A percentile compares a stretch with the other conserved stretches of the same genome.
phyloP scores from a whole-genome alignment of 2,113 vertebrate genomes.

The Plecturocebus donacophilus region DNA sequence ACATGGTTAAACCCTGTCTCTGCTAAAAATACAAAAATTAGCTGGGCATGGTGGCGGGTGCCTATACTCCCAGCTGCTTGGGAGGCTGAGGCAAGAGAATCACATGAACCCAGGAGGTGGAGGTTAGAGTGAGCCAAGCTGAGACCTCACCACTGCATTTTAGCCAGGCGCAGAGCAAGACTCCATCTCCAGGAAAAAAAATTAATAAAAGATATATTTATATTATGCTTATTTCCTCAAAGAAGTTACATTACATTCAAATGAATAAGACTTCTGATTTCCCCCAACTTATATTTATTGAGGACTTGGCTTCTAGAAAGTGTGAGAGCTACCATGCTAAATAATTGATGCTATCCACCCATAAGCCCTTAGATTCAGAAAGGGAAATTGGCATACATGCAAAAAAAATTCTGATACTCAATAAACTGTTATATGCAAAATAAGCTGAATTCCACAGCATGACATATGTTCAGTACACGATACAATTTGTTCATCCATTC shows the following conservation, averaged over 20 bases:
- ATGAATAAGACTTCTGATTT: not conserved
- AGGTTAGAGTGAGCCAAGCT: no score
- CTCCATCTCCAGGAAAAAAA: no score
- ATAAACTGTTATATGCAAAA: not conserved
- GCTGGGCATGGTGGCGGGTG: no score
- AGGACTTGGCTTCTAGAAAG: not conserved
- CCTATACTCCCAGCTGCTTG: no score
- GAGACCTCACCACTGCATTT: no score
- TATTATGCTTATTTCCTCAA: not conserved
- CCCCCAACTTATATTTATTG: not conserved
- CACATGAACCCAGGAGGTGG: no score
- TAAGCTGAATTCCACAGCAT: not conserved
- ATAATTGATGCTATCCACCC: not conserved
- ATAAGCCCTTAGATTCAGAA: not conserved
- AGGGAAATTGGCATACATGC: not conserved
- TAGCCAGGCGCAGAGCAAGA: no score
- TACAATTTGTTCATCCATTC: constrained; percentile 36
- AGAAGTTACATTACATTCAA: not conserved
- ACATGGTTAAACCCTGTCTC: no score
- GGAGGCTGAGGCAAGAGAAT: no score
- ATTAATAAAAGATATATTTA: no score
- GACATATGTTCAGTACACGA: not conserved
- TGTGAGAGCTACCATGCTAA: not conserved
- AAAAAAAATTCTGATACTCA: not conserved
- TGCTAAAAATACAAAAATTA: no score